Conservation (phyloP, 2,888 invertebrate species). For the Baccha elongata region DNA sequence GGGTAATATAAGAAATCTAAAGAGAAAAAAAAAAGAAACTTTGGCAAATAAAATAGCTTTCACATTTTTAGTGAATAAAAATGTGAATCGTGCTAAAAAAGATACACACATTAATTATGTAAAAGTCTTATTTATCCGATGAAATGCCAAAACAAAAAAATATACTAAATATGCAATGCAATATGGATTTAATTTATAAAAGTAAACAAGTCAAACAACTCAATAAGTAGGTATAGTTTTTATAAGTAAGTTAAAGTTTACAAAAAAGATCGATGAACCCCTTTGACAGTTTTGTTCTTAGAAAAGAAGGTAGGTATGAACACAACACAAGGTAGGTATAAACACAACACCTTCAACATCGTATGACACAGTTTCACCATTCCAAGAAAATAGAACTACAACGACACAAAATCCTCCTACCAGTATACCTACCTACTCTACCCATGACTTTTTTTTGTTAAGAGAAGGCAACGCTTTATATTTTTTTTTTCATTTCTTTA, state of each 20-base stretch:
- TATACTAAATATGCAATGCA: too few species aligned
- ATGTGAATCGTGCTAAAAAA: background rate
- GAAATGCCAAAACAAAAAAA: too few species aligned
- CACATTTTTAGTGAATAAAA: conserved; percentile 45
- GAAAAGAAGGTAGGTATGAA: too few species aligned
- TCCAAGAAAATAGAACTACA: background rate
- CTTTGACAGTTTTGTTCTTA: background rate
- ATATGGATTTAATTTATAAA: too few species aligned
- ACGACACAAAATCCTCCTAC: too few species aligned
- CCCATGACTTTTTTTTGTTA: background rate
- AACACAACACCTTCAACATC: background rate
- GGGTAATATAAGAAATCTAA: background rate
- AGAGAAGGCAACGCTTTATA: background rate
- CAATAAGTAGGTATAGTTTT: too few species aligned
- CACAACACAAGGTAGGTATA: background rate
- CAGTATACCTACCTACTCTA: too few species aligned
- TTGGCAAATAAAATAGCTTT: conserved; percentile 54
- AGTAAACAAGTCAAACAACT: background rate
- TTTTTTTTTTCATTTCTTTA: background rate
- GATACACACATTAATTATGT: background rate
- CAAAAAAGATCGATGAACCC: background rate
- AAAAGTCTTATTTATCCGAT: too few species aligned
- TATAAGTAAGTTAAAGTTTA: too few species aligned
- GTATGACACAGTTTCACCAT: conserved; percentile 56
- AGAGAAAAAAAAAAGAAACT: conserved; percentile 32